These are phyloP conservation scores for Arizona elegans DNA, from an alignment of 2,113 vertebrate genomes.

Conservation along the genomic window DNA sequence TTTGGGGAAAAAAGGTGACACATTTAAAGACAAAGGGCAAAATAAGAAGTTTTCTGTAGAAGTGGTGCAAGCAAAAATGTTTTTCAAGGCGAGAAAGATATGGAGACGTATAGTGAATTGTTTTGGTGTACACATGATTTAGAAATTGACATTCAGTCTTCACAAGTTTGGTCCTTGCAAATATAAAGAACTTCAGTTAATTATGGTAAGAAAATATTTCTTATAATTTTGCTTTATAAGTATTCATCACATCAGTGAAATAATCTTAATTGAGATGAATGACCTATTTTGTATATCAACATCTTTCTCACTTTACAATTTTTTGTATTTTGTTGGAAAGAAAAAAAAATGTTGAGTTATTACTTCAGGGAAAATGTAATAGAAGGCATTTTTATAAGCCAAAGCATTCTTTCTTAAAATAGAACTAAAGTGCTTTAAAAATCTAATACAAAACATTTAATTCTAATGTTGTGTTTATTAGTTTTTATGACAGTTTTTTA, in stretches of 20 bases:
- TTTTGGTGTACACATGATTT: not conserved
- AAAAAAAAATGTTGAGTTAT: not conserved
- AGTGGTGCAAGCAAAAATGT: not conserved
- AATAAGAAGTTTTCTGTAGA: not conserved
- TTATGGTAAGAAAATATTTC: slow-evolving; percentile 29
- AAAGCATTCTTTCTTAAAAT: not conserved
- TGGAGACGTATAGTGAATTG: not conserved
- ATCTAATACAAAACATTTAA: not conserved
- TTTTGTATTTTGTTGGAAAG: not conserved
- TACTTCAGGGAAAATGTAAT: not conserved
- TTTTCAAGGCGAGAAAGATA: not conserved
- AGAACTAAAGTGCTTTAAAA: not conserved
- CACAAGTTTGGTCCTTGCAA: not conserved
- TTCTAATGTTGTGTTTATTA: not conserved
- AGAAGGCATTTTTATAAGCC: not conserved
- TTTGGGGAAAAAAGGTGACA: not conserved
- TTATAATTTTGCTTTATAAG: slow-evolving; percentile 1
- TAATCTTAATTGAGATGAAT: not conserved
- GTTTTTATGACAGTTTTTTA: not conserved
- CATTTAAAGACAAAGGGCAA: not conserved
- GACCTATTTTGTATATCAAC: not conserved
- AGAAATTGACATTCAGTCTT: slow-evolving; percentile 45
- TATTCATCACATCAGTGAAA: not conserved
- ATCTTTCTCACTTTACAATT: not conserved
- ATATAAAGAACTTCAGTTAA: slow-evolving; percentile 23